Evolutionary conservation across 2,888 invertebrate genomes (phyloP).

Genomic region (Drosophila ustulata): DNA sequence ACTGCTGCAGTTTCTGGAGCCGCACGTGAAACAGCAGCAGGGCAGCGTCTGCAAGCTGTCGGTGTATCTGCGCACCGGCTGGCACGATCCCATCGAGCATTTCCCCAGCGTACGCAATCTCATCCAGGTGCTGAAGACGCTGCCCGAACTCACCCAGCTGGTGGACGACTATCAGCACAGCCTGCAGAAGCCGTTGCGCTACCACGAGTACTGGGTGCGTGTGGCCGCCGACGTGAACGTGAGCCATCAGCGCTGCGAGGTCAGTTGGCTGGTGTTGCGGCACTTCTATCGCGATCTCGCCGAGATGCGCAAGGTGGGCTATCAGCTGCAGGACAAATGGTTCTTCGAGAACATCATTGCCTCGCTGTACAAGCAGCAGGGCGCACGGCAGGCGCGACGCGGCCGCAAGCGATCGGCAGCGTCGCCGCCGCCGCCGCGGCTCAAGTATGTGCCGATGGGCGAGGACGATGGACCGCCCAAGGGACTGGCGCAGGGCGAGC

Average conservation of each 20-base stretch:
- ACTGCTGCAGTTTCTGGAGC: constrained; percentile 57
- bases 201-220: constrained; percentile 57
- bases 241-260: constrained; percentile 71
- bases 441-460: neutral
- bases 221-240: constrained; percentile 32
- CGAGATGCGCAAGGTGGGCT: constrained; percentile 71
- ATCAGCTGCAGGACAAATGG: constrained; percentile 82
- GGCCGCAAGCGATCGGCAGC: neutral
- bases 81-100: constrained; percentile 76
- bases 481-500: neutral
- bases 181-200: constrained; percentile 27
- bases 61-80: constrained; percentile 52
- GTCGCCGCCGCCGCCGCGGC: neutral
- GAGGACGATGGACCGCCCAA: neutral
- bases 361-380: constrained; percentile 49
- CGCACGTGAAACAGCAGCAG: constrained; percentile 50
- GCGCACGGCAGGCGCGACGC: neutral
- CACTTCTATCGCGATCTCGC: constrained; percentile 73
- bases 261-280: constrained; percentile 81
- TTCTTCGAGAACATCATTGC: constrained; percentile 77
- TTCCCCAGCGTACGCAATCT: constrained; percentile 69
- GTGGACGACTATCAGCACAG: constrained; percentile 35
- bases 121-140: constrained; percentile 55
- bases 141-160: constrained; percentile 48
- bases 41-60: constrained; percentile 72